Evolutionary conservation across 2,888 invertebrate species (phyloP).

Genomic region (Adineta ricciae): DNA sequence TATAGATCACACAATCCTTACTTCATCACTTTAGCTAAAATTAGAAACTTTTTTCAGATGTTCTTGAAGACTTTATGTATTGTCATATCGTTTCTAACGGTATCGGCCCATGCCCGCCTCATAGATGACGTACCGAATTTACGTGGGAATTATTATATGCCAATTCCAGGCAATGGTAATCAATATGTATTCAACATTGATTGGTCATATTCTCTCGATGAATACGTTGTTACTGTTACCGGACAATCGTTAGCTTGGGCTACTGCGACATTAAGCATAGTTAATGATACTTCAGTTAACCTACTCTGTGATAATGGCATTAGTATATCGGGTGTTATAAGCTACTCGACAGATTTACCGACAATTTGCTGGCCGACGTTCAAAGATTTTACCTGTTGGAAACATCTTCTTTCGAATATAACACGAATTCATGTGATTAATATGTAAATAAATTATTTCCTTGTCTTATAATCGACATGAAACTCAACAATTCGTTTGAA

Average conservation of each 20-base stretch:
- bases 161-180: neutral
- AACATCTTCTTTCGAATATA: neutral
- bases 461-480: neutral
- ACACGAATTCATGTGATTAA: neutral
- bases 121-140: neutral
- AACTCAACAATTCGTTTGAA: no score
- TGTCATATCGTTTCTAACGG: neutral
- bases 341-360: neutral
- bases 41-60: neutral
- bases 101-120: neutral
- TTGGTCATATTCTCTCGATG: neutral
- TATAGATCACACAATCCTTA: no score
- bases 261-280: neutral
- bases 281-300: neutral
- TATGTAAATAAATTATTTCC: neutral
- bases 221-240: neutral
- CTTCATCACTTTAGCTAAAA: no score
- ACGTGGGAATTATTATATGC: neutral
- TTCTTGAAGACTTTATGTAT: neutral
- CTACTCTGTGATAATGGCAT: neutral
- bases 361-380: neutral
- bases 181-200: slow-evolving; percentile 7
- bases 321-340: neutral
- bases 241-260: neutral
- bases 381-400: slow-evolving; percentile 11